A percentile compares a stretch with the other conserved stretches of the same genome.
Conservation (phyloP, 2,797 vertebrate genomes). For the Silurus lanzhouensis region DNA sequence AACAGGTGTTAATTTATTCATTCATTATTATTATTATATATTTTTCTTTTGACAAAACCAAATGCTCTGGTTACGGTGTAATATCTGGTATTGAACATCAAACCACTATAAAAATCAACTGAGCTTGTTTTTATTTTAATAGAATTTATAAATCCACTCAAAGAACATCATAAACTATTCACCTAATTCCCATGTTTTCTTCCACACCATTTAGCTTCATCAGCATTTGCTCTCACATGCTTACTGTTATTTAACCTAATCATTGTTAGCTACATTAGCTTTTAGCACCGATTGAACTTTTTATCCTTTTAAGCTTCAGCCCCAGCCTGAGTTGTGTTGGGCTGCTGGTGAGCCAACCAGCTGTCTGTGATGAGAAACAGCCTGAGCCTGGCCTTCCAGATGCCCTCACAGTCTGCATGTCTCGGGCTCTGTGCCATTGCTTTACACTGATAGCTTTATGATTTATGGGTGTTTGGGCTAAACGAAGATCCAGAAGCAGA, state of each 20-base stretch:
- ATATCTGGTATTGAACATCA: neutral
- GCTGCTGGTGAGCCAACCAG: conserved; percentile 46
- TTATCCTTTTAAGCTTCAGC: conserved; percentile 20
- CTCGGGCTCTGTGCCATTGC: conserved; percentile 42
- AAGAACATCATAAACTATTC: neutral
- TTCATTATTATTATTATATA: too few relatives aligned
- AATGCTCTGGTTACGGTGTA: neutral
- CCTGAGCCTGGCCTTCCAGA: conserved; percentile 41
- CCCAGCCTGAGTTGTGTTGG: conserved; percentile 26
- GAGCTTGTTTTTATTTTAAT: neutral
- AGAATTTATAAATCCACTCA: neutral
- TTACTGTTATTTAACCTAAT: neutral
- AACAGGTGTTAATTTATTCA: too few relatives aligned
- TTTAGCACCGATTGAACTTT: conserved; percentile 3
- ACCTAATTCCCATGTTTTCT: neutral
- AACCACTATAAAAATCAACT: neutral
- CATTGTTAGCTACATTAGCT: conserved; percentile 22
- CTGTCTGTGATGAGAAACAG: conserved; percentile 47
- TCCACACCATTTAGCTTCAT: neutral
- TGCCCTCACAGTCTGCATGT: conserved; percentile 54
- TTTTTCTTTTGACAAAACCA: too few relatives aligned
- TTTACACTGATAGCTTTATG: conserved; percentile 47
- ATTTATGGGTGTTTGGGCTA: conserved; percentile 48
- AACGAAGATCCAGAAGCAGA: conserved; percentile 45
- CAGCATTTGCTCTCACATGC: neutral